Percentiles rank a stretch among this genome's conserved stretches.
Evolutionary conservation across 2,888 invertebrate genomes (phyloP).

Genomic region (Chrysotoxum bicinctum): DNA sequence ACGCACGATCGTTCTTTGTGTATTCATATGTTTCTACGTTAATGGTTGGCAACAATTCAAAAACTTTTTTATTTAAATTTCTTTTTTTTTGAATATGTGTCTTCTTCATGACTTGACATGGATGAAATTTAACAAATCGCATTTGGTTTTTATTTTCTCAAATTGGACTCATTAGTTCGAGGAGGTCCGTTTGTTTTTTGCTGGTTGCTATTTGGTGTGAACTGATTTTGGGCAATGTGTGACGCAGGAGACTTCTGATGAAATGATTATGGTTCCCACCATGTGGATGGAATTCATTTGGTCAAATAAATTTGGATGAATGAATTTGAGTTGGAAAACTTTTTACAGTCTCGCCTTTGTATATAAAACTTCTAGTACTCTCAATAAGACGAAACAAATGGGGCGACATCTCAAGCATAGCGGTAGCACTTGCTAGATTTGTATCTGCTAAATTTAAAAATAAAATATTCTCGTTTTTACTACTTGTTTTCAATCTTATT

Average conservation of each 20-base stretch:
- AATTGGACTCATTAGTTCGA: slow-evolving; percentile 47
- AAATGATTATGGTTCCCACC: slow-evolving; percentile 13
- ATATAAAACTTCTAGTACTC: too few species aligned
- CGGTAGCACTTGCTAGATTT: too few species aligned
- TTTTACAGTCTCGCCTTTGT: not conserved
- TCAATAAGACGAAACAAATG: too few species aligned
- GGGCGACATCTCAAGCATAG: too few species aligned
- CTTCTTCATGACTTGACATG: slow-evolving; percentile 28
- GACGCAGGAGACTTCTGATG: slow-evolving; percentile 21
- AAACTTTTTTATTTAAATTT: not conserved
- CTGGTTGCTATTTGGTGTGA: not conserved
- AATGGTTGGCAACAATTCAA: slow-evolving; percentile 54
- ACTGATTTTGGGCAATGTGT: not conserved
- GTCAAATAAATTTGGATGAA: not conserved
- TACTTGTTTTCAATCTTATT: too few species aligned
- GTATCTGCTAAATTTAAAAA: too few species aligned
- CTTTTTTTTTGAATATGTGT: slow-evolving; percentile 14
- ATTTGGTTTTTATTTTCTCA: slow-evolving; percentile 49
- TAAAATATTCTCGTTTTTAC: too few species aligned
- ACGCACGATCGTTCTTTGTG: slow-evolving; percentile 9
- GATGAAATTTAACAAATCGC: slow-evolving; percentile 50
- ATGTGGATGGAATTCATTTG: slow-evolving; percentile 12
- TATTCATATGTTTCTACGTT: not conserved
- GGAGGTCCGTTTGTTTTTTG: slow-evolving; percentile 28
- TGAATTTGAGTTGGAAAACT: not conserved